A percentile compares a stretch with the other conserved stretches of the same genome.
These are phyloP conservation scores for Dendroctonus valens DNA, from an alignment of 1,140 invertebrate species.

Conservation along the genomic window DNA sequence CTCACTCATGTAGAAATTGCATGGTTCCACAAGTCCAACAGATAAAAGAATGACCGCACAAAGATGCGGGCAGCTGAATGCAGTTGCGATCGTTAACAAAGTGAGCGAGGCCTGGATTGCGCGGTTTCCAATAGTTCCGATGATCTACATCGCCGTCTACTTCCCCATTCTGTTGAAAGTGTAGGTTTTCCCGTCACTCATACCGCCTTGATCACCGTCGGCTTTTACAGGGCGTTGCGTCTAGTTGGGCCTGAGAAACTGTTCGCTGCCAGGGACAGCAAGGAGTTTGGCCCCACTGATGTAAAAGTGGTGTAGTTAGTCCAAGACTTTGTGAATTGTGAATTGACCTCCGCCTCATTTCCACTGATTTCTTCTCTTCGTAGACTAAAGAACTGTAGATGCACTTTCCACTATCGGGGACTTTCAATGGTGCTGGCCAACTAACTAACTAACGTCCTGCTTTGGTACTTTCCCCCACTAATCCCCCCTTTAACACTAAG, in stretches of 20 bases:
- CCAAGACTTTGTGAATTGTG: background rate
- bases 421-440: too few species aligned
- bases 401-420: too few species aligned
- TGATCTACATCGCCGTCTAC: constrained; percentile 65
- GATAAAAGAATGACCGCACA: constrained; percentile 66
- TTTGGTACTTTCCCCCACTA: too few species aligned
- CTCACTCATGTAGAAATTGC: constrained; percentile 55
- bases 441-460: too few species aligned
- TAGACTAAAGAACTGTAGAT: too few species aligned
- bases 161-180: constrained; percentile 60
- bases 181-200: constrained; percentile 51
- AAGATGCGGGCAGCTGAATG: constrained; percentile 71
- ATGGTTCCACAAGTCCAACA: constrained; percentile 51
- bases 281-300: constrained; percentile 36
- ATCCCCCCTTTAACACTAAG: too few species aligned
- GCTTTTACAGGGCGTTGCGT: constrained; percentile 48
- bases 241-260: constrained; percentile 47
- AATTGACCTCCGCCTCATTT: too few species aligned
- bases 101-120: constrained; percentile 75
- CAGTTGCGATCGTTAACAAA: constrained; percentile 74
- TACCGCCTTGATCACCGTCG: constrained; percentile 24
- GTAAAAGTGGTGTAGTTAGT: constrained; percentile 32
- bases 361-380: too few species aligned
- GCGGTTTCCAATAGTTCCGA: constrained; percentile 60
- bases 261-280: constrained; percentile 46